Evolutionary conservation across 2,888 invertebrate species (phyloP), one percentile per base, ranked within the genome.

Genomic region (Eupithecia insigniata): DNA sequence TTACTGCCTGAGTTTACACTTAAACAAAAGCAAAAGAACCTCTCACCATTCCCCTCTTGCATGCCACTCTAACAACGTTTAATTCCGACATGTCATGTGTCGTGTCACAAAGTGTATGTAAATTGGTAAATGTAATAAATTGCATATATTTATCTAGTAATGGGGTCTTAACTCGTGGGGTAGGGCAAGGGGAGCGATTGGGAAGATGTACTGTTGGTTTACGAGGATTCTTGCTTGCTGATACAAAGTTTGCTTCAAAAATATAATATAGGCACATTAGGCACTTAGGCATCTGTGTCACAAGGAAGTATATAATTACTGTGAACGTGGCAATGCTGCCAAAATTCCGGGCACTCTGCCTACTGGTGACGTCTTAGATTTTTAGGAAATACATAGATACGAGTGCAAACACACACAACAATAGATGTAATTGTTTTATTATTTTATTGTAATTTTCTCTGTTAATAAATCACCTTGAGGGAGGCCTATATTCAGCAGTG

Each of bases 111-210:
- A 91, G 89, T 92, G 84, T 93, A 94, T 94, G 93, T 92, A 93
- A 93, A 94, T 93, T 92, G 91, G 90, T 92, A 89, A 92, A 93
- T 91, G 90, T 93, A 90, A 93, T 93, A 93, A 93, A 92, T 93
- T 92, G 92, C 92, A 91, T 90, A 89, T 91, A 92, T 92, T 93
- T 92, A 91, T 90, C 89, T 88, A 81, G 89, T 91, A 90, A 92
- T 91, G 90, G 92, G 85, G 85, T 85, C 83, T 89, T 91, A 90
- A 90, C 85, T 86, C 81, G 82, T 77, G 83, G 92, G 90, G 90
- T 85, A 88, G 87, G 81, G 83, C 82, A 74, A 76, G 78, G 80
- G 83, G 83, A 86, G 85, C 83, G 85, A 85, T 87, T 80, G 80
- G 78, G 78, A 78, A 73, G 68, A 67, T 61, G 70, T 64, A 80